Base-by-base conservation (phyloP, 2,888 invertebrate species). In the Heliconius aoede region DNA sequence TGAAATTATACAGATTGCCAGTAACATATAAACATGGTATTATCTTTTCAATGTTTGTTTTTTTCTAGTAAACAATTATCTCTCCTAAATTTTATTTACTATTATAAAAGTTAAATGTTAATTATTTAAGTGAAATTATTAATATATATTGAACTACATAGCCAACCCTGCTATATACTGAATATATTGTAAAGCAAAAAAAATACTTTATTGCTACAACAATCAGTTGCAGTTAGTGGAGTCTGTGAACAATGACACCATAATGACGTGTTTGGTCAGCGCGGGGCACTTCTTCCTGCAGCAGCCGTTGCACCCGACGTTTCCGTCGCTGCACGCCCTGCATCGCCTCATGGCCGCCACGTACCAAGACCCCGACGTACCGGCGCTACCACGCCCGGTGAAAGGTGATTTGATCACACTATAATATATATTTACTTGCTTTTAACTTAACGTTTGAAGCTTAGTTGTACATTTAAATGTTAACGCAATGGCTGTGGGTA, bases 251-350 rank as follows among this genome's bases (percentile, higher is more conserved):
- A 98, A 98, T 87, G 99, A 99, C 93, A 98, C 99, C 36, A 96
- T 97, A 80, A 96, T 99, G 84, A 98, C 98, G 87, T 97, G 97
- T 84, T 96, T 99, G 86, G 96, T 98, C 81, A 96, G 96, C 81
- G 97, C 98, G 73, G 97, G 97, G 64, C 98, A 98, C 89, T 95
- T 99, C 87, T 99, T 99, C 94, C 95, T 99, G 78, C 99, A 99
- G 90, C 97, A 99, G 90, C 99, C 98, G 4, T 96, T 98, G 78
- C 99, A 99, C 94, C 99, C 99, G 9, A 97, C 98, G 65, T 98
- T 97, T 95, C 97, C 97, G 26, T 96, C 97, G 77, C 95, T 99
- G 83, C 96, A 97, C 85, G 95, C 97, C 79, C 95, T 99, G 83
- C 97, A 97, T 89, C 95, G 95, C 83, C 96, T 95, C 87, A 98